Evolutionary conservation across 2,888 invertebrate genomes (phyloP), one percentile per base, ranked within the genome.

Genomic region (Tenthredo distinguenda): DNA sequence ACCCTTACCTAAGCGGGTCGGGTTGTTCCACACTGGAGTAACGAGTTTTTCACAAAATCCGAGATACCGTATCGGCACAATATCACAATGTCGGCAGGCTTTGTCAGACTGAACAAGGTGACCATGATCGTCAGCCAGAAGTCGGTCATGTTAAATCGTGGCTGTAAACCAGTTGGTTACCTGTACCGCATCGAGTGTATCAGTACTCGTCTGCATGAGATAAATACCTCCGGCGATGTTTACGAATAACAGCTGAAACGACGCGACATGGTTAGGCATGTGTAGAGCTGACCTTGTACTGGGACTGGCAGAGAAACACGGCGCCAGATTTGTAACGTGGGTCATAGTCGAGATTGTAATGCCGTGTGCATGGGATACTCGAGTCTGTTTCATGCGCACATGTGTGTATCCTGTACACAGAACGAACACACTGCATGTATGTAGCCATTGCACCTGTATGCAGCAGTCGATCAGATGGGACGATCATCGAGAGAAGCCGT

Each of bases 221-320:
- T 58, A 58, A 55, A 55, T 79, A 79, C 58, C 81, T 81, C 62
- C 21, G 21, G n/a, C 12, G n/a, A 40, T 81, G 81, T 81, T 81
- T 62, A 26, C 62, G 81, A 81, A 81, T 81, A 81, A 62, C 81
- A 81, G 58, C 21, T 81, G 62, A 62, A 37, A 15, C 62, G 9
- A 31, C 77, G 50, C 77, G 50, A 55, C 34, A 34, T 55, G 34
- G 55, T 77, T 15, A 31, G 47, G 31, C 50, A 31, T 47, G 77
- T 77, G 77, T 47, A 50, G 47, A 37, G 77, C 55, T 34, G 77
- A 18, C 77, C 77, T 77, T 77, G 77, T 77, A 77, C 55, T 55
- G 18, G 31, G 77, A 40, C 34, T 55, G 40, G 12, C 34, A 34
- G 40, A 77, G 77, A 77, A 47, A 55, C 50, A 50, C 74, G 68